Evolutionary conservation across 2,888 invertebrate species (phyloP).

Genomic region (Calameuta pallipes): DNA sequence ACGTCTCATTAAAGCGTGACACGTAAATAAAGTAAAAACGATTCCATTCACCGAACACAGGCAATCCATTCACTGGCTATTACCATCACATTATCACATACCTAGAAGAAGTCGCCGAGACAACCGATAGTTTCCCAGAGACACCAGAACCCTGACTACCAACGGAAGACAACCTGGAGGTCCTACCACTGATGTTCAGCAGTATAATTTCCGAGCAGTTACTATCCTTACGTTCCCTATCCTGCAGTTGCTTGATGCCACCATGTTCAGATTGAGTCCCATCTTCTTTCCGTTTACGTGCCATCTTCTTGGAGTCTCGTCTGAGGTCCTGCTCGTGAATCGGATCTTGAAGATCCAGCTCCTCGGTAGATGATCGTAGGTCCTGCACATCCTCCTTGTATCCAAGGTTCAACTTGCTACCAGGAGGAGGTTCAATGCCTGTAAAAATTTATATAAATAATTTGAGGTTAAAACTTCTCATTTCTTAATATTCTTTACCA

Average conservation of each 20-base stretch:
- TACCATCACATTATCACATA: conserved; percentile 23
- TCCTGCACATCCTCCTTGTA: conserved; percentile 84
- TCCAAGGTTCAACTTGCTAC: conserved; percentile 58
- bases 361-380: conserved; percentile 87
- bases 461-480: neutral
- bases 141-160: conserved; percentile 82
- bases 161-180: conserved; percentile 84
- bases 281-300: conserved; percentile 59
- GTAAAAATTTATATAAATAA: neutral
- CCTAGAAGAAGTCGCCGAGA: conserved; percentile 62
- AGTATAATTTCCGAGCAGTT: conserved; percentile 83
- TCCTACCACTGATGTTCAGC: conserved; percentile 78
- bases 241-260: conserved; percentile 64
- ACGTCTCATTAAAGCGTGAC: neutral
- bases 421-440: conserved; percentile 58
- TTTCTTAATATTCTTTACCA: conserved; percentile 57
- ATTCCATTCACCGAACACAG: neutral
- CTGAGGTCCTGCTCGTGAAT: conserved; percentile 63
- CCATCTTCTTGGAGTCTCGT: conserved; percentile 57
- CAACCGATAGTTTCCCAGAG: conserved; percentile 63
- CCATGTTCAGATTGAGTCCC: conserved; percentile 61
- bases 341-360: conserved; percentile 84
- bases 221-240: conserved; percentile 78
- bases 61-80: neutral
- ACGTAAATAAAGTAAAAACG: neutral